Percentiles rank a stretch among this genome's conserved stretches.
Evolutionary conservation across 2,797 vertebrate species (phyloP).

Genomic region (Xenentodon cancila): DNA sequence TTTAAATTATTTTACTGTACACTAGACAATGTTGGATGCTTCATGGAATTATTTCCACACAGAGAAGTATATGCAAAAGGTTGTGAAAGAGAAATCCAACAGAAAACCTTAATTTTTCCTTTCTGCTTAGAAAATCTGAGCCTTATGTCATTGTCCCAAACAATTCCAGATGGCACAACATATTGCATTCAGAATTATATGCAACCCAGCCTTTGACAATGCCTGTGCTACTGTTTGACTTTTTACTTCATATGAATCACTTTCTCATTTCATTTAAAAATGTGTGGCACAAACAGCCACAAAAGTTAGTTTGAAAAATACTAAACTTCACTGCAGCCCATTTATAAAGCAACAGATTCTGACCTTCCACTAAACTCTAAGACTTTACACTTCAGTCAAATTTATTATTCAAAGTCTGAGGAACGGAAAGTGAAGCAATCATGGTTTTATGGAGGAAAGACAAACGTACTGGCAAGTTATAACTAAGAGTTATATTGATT

Average conservation of each 20-base stretch:
- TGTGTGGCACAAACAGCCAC: slow-evolving; percentile 47
- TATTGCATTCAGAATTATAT: slow-evolving; percentile 65
- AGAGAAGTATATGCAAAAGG: slow-evolving; percentile 13
- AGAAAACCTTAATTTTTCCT: slow-evolving; percentile 45
- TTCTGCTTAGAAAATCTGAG: slow-evolving; percentile 42
- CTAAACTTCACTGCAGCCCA: slow-evolving; percentile 37
- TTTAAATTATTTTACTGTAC: too few species aligned
- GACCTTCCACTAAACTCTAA: slow-evolving; percentile 25
- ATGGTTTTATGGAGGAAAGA: slow-evolving; percentile 49
- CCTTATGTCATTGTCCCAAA: slow-evolving; percentile 57
- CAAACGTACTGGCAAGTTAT: slow-evolving; percentile 43
- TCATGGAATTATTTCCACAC: slow-evolving; percentile 4
- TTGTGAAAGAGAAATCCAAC: slow-evolving; percentile 13
- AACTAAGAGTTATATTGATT: slow-evolving; percentile 33
- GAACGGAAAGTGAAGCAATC: slow-evolving; percentile 45
- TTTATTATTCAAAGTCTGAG: slow-evolving; percentile 50
- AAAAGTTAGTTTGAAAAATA: slow-evolving; percentile 48
- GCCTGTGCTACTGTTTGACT: slow-evolving; percentile 62
- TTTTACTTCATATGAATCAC: slow-evolving; percentile 64
- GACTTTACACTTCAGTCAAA: slow-evolving; percentile 38
- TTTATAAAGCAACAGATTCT: slow-evolving; percentile 10
- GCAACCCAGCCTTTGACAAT: slow-evolving; percentile 61
- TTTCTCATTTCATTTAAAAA: slow-evolving; percentile 63
- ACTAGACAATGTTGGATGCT: too few species aligned
- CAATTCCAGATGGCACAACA: slow-evolving; percentile 75